Percentiles rank a stretch among this genome's conserved stretches.
These are phyloP conservation scores for Larimichthys polyactis DNA, from an alignment of 2,113 vertebrate genomes.

Conservation along the genomic window DNA sequence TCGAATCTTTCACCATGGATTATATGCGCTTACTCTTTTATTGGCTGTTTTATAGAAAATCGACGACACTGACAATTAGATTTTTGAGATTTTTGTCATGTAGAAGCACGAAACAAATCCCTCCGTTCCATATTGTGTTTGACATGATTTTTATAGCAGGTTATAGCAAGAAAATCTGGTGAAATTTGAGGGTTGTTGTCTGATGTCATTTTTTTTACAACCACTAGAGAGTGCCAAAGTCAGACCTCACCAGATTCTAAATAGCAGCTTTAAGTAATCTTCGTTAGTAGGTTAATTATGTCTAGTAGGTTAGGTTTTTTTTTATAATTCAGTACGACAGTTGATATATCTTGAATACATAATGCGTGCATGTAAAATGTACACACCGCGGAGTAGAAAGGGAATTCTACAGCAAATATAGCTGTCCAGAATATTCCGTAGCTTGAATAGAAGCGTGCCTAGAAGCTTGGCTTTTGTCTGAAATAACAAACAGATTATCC, in stretches of 20 bases:
- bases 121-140: not conserved
- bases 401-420: conserved; percentile 17
- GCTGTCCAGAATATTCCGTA: conserved; percentile 31
- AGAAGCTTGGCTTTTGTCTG: conserved; percentile 41
- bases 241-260: too few relatives aligned
- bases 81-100: not conserved
- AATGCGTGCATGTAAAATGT: not conserved
- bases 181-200: too few relatives aligned
- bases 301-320: too few relatives aligned
- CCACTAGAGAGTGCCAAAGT: too few relatives aligned
- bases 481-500: conserved; percentile 65
- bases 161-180: not conserved
- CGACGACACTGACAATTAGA: not conserved
- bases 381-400: not conserved
- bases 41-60: not conserved
- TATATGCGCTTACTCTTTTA: not conserved
- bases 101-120: not conserved
- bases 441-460: conserved; percentile 13
- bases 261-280: too few relatives aligned
- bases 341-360: not conserved
- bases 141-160: not conserved
- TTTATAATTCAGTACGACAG: too few relatives aligned
- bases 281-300: too few relatives aligned
- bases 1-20: not conserved
- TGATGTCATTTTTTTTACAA: too few relatives aligned